phyloP scores from a whole-genome alignment of 1,140 invertebrate species.

The Diplogasteroides magnus region DNA sequence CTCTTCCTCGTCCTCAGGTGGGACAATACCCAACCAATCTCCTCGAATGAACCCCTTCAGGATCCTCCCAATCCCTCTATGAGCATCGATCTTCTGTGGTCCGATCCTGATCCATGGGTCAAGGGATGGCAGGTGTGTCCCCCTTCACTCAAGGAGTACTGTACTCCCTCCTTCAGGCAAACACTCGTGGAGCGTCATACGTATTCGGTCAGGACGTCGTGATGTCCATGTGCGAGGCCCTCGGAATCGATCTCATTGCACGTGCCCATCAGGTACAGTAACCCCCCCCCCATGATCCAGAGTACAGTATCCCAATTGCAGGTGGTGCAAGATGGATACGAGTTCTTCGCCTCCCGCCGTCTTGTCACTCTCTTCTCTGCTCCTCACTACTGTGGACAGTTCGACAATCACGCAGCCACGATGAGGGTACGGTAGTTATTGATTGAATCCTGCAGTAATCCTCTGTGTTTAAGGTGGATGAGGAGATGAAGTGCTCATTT shows the following conservation, averaged over 20 bases:
- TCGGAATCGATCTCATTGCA: constrained; percentile 25
- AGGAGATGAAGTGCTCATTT: constrained; percentile 26
- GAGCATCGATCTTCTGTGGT: constrained; percentile 81
- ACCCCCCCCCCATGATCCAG: not conserved
- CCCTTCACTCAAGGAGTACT: not conserved
- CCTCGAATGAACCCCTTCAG: not conserved
- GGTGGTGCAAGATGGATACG: constrained; percentile 93
- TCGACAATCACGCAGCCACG: constrained; percentile 25
- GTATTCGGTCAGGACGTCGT: constrained; percentile 50
- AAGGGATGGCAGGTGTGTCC: constrained; percentile 56
- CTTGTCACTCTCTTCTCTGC: constrained; percentile 73
- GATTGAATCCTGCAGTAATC: not conserved
- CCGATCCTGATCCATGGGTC: constrained; percentile 70
- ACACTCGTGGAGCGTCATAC: constrained; percentile 58
- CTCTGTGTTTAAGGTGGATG: constrained; percentile 3
- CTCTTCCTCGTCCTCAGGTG: constrained; percentile 33
- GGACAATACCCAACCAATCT: not conserved
- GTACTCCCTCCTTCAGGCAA: constrained; percentile 55
- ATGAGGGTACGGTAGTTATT: constrained; percentile 14
- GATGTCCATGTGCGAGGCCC: constrained; percentile 14
- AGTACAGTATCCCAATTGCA: constrained; percentile 34
- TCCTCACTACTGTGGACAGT: constrained; percentile 73
- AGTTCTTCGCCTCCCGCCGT: constrained; percentile 90
- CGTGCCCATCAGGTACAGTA: constrained; percentile 49
- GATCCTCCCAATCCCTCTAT: constrained; percentile 30